Conservation (phyloP, 2,113 vertebrate genomes). For the Solea senegalensis region DNA sequence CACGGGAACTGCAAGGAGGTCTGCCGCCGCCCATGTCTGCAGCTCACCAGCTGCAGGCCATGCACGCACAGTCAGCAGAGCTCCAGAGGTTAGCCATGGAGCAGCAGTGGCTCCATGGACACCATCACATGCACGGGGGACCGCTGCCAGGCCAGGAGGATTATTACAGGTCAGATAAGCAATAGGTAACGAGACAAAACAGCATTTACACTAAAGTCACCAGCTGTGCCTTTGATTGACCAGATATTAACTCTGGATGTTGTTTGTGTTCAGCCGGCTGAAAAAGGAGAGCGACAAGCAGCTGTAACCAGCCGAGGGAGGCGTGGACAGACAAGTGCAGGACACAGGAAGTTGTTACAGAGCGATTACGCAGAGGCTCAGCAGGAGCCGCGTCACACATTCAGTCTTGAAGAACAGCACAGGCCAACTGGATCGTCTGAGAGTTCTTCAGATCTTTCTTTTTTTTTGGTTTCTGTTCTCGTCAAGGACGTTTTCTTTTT, state of each 20-base stretch:
- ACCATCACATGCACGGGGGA: constrained; percentile 97
- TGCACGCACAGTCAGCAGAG: constrained; percentile 98
- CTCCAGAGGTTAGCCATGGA: constrained; percentile 98
- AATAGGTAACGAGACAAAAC: background rate
- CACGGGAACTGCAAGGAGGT: constrained; percentile 90
- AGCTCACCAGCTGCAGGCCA: constrained; percentile 97
- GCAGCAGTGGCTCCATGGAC: constrained; percentile 97
- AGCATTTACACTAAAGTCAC: too few relatives aligned
- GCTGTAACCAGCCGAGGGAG: constrained; percentile 88
- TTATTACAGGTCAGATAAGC: constrained; percentile 91
- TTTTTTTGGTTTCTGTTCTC: constrained; percentile 63
- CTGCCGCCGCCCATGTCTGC: constrained; percentile 96
- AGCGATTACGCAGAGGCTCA: constrained; percentile 80
- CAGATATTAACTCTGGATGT: constrained; percentile 2
- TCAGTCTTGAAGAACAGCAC: constrained; percentile 77
- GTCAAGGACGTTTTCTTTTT: constrained; percentile 59
- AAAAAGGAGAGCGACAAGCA: constrained; percentile 99
- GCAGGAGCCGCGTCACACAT: constrained; percentile 78
- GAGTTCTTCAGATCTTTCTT: constrained; percentile 83
- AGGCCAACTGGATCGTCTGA: constrained; percentile 86
- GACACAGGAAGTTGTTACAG: constrained; percentile 84
- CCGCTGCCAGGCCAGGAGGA: constrained; percentile 97
- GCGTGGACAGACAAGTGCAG: constrained; percentile 70
- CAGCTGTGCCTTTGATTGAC: fast-evolving
- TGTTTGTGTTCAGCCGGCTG: constrained; percentile 88